phyloP scores from a whole-genome alignment of 2,888 invertebrate species.

The Drosophila merina region DNA sequence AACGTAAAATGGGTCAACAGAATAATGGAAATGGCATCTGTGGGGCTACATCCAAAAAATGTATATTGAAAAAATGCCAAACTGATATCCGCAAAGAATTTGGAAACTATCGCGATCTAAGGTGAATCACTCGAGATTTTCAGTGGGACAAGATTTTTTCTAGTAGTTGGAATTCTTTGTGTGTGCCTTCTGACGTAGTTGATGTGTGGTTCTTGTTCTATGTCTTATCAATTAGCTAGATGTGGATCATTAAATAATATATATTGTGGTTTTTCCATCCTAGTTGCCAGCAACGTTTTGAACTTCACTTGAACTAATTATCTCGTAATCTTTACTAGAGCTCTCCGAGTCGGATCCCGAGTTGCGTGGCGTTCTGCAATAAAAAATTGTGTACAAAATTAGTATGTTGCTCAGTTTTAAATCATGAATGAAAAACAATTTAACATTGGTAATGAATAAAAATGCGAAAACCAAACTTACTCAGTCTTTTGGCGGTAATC shows the following conservation, averaged over 20 bases:
- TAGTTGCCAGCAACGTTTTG: conserved; percentile 83
- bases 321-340: conserved; percentile 94
- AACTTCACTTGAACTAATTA: conserved; percentile 90
- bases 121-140: conserved; percentile 7
- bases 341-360: conserved; percentile 93
- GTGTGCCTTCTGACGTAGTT: conserved; percentile 34
- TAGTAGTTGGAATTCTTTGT: conserved; percentile 30
- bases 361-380: conserved; percentile 80
- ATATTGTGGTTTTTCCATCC: conserved; percentile 32
- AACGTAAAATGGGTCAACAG: not conserved
- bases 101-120: conserved; percentile 1
- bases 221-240: conserved; percentile 44
- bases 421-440: not conserved
- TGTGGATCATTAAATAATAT: conserved; percentile 43
- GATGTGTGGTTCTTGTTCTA: conserved; percentile 43
- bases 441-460: not conserved
- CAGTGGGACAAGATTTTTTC: conserved; percentile 17
- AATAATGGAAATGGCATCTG: not conserved
- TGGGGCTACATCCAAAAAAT: conserved; percentile 9
- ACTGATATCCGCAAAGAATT: conserved; percentile 14
- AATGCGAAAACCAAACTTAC: conserved; percentile 56
- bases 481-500: conserved; percentile 18
- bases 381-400: not conserved
- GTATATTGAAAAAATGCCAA: not conserved
- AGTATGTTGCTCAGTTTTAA: not conserved